Evolutionary conservation across 2,797 vertebrate genomes (phyloP), one percentile per base, ranked within the genome.

Genomic region (Microhierax caerulescens): DNA sequence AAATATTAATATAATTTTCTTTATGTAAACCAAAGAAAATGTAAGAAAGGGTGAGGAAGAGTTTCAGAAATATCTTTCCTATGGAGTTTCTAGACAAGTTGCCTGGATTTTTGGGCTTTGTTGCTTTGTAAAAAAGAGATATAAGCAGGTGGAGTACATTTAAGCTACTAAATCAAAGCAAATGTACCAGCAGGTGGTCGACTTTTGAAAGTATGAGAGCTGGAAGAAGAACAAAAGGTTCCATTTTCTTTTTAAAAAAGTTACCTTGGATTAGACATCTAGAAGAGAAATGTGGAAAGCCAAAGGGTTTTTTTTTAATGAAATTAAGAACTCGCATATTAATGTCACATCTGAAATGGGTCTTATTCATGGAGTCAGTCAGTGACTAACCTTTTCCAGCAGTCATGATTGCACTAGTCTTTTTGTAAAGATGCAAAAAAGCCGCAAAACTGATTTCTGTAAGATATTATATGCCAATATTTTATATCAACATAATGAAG

Each of bases 221-320:
- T 96, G 91, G 91, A 96, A 95, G 51, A 85, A 85, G 74, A 96
- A 88, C 51, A 97, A 93, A 96, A 93, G 5, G 1, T 69, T 90
- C 37, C 14, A 27, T 72, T 92, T 91, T 85, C 37, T 77, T 36
- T 36, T 83, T 78, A 13, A 76, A 37, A 81, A 93, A 9, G 7
- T 92, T 79, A 57, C 48, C n/a, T 84, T 82, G 59, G 59, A 74
- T 90, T 81, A 69, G 61, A 70, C n/a, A 70, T 41, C 39, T 65
- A 81, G 47, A 92, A 95, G 50, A 94, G 70, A 90, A 70, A 86
- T 51, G 20, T 77, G 23, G 48, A 74, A 80, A 90, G 45, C 25
- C 88, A 85, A 86, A 85, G 28, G 11, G 4, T 5, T 15, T 78
- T 57, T 94, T 27, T 76, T 60, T 67, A 85, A 91, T 75, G 67